A percentile compares a stretch with the other conserved stretches of the same genome.
Conservation (phyloP, 2,113 vertebrate genomes). For the Recurvirostra avosetta region DNA sequence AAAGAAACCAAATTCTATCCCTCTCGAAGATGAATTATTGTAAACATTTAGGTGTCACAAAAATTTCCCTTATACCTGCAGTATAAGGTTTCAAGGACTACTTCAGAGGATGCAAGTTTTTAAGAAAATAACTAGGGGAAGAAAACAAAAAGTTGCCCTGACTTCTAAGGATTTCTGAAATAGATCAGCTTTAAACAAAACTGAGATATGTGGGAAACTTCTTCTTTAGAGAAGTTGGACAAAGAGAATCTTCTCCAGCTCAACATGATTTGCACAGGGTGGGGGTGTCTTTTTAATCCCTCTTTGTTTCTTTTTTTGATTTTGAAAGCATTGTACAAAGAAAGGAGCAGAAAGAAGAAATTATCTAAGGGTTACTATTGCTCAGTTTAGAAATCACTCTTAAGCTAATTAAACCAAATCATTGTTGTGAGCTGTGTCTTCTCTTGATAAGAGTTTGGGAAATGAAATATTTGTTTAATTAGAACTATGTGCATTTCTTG, state of each 20-base stretch:
- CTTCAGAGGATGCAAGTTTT: neutral
- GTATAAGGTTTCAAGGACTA: neutral
- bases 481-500: neutral
- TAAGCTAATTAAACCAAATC: constrained; percentile 24
- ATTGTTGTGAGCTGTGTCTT: neutral
- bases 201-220: neutral
- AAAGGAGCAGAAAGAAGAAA: neutral
- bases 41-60: neutral
- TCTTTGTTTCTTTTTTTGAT: neutral
- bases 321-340: neutral
- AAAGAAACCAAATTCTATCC: neutral
- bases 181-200: neutral
- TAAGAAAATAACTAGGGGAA: neutral
- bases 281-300: too few species aligned
- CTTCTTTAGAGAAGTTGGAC: neutral
- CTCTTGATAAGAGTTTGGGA: neutral
- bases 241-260: neutral
- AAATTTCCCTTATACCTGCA: neutral
- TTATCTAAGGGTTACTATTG: neutral
- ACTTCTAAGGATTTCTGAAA: neutral
- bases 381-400: neutral
- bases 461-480: constrained; percentile 57
- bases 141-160: neutral
- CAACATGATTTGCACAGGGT: neutral
- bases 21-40: neutral